Base-by-base conservation (phyloP, 2,113 vertebrate species). In the Mugil cephalus region DNA sequence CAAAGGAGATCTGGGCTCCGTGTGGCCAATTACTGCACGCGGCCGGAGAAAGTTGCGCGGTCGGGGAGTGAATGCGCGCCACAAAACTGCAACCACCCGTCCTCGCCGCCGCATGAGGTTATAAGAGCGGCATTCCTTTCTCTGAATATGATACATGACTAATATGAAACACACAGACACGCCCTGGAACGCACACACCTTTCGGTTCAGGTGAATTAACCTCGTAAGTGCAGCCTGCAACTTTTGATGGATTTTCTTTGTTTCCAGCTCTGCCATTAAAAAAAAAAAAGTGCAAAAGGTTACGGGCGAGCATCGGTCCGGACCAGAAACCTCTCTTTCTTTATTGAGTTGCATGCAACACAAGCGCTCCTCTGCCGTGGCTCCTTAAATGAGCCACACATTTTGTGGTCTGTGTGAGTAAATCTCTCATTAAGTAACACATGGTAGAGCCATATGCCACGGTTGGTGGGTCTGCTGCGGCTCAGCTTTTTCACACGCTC, bases 401-500 rank as follows among this genome's bases (percentile, higher is more conserved):
- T 93, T 92, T 92, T 87, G 91, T 55, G 91, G 93, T 91, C 77
- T 88, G 85, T 87, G 89, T 86, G 89, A 92, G 91, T 93, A 92
- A 93, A 91, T 89, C 89, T 89, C 91, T 93, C 90, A 84, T 93
- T 91, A 89, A 93, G 83, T 73, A 91, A 91, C 93, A 92, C 92
- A 92, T 91, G 89, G 87, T 74, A 71, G 77, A 87, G 90, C 92
- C 93, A 92, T 93, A 93, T 90, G 90, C 89, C 72, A 47, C n/a
- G 83, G 80, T 82, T 81, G 80, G 77, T 87, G 83, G 88, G 69
- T 86, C 83, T 83, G 79, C 78, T 51, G 86, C 70, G 48, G 78
- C 88, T 74, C 87, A 48, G 83, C 83, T 84, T 91, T 85, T 91
- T 88, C 88, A 87, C 79, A 88, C 87, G 80, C 86, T 78, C 70